phyloP scores from a whole-genome alignment of 2,113 vertebrate genomes.

The Paraplagusia blochii region DNA sequence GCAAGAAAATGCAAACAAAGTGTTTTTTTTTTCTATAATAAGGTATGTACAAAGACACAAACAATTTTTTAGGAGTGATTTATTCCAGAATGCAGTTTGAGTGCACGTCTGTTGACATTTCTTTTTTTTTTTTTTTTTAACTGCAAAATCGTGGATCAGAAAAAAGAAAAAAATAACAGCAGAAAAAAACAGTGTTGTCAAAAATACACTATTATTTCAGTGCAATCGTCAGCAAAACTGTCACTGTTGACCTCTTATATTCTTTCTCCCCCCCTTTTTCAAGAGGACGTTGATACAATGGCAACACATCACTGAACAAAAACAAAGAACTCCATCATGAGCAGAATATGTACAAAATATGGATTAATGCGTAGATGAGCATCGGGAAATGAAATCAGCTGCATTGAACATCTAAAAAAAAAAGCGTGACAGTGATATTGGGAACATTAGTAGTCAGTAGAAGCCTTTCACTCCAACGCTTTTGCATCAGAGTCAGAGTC shows the following conservation, averaged over 20 bases:
- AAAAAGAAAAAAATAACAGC: conserved; percentile 29
- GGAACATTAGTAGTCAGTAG: conserved; percentile 5
- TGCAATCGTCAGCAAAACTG: conserved; percentile 58
- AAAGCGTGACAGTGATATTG: not conserved
- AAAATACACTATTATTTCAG: conserved; percentile 49
- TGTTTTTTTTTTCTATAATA: not conserved
- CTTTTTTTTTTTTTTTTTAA: conserved; percentile 40
- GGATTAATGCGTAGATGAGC: conserved; percentile 53
- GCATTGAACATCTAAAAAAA: conserved; percentile 23
- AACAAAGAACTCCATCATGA: conserved; percentile 70
- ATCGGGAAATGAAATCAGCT: conserved; percentile 12
- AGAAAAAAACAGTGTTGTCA: conserved; percentile 47
- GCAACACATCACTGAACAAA: conserved; percentile 76
- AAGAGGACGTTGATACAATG: conserved; percentile 44
- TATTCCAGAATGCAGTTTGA: conserved; percentile 76
- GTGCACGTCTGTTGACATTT: conserved; percentile 77
- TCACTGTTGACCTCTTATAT: conserved; percentile 44
- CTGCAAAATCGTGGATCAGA: conserved; percentile 46
- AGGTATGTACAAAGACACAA: conserved; percentile 17
- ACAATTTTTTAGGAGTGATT: conserved; percentile 66
- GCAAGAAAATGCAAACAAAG: too few relatives aligned
- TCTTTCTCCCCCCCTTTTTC: conserved; percentile 29
- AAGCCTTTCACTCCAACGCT: conserved; percentile 18
- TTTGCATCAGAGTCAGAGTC: conserved; percentile 21
- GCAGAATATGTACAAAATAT: conserved; percentile 84